Evolutionary conservation across 1,140 invertebrate genomes (phyloP).

Genomic region (Aphelenchoides fujianensis): DNA sequence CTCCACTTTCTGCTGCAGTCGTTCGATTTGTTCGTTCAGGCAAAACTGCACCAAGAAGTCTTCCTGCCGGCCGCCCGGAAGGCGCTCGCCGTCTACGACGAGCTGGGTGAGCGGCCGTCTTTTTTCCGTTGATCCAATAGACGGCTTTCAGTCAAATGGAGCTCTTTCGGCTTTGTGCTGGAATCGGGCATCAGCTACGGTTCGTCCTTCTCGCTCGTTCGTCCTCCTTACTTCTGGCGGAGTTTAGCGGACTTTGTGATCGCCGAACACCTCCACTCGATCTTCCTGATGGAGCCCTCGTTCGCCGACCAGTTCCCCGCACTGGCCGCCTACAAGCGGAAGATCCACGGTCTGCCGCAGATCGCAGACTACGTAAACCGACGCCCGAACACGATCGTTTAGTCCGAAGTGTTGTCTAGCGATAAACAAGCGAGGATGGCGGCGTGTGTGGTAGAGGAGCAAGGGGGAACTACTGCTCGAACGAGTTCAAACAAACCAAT

Average conservation of each 20-base stretch:
- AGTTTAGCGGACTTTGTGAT: conserved; percentile 28
- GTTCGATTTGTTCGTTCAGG: no score
- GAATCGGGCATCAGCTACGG: not conserved
- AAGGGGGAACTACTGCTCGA: no score
- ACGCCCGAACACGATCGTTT: conserved; percentile 15
- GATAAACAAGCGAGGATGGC: no score
- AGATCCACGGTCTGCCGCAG: conserved; percentile 18
- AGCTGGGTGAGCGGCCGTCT: no score
- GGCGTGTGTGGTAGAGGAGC: no score
- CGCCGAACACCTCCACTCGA: conserved; percentile 20
- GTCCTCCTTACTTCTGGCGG: no score
- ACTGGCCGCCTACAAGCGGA: not conserved
- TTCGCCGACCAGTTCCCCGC: conserved; percentile 9
- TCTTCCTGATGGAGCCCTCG: conserved; percentile 15
- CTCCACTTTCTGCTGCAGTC: no score
- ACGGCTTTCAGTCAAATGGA: not conserved
- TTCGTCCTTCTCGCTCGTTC: no score
- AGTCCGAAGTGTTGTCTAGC: no score
- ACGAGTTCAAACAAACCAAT: no score
- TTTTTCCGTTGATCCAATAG: no score
- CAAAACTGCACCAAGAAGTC: conserved; percentile 25
- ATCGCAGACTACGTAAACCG: conserved; percentile 7
- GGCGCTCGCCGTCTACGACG: conserved; percentile 15
- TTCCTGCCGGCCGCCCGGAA: conserved; percentile 20
- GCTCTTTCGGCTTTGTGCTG: conserved; percentile 14